Base-by-base conservation (phyloP, 1,140 invertebrate genomes). In the Pseudomyrmex cubaensis region DNA sequence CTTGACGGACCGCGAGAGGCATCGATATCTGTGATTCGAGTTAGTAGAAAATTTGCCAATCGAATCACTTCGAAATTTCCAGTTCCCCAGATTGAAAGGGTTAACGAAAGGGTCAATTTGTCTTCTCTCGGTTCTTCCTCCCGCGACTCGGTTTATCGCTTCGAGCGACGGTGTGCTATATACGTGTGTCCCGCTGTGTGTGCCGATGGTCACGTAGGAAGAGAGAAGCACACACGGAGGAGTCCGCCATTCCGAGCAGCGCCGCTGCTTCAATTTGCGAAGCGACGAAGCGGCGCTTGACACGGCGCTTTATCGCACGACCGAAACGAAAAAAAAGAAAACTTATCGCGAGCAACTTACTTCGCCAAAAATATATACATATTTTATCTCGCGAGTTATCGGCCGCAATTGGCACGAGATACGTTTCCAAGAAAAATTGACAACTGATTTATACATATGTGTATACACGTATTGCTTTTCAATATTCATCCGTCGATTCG, bases 341-440 rank as follows among this genome's bases (percentile, higher is more conserved):
- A 50, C 20, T 80, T 80, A 80, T 80, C 76, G 22, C 54, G 8
- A 10, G 12, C 13, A 13, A 35, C 35, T 35, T 35, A 35, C 10
- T 13, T 12, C 9, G 13, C 22, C 66, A 59, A 80, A 80, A 35
- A 35, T 35, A 70, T 80, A 61, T 70, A 35, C 35, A 35, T 35
- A 0, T n/a, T 20, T 20, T 20, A 4, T 59, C 22, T 59, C 5
- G 56, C 56, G 54, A 67, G 54, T 80, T 70, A 80, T 80, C 66
- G 76, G 20, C 20, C 22, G 76, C 70, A 80, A 61, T 80, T 80
- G 64, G 44, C 66, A 72, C 66, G 44, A 69, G 76, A 69, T 50
- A 20, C 20, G 12, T 54, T 70, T 72, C 44, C 44, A 80, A 25
- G 52, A 70, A 72, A 35, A 80, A 70, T 35, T 80, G 66, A 80